These are phyloP conservation scores for Epizoanthus rinbou DNA, from an alignment of 92 coral and sea anemone genomes.

Conservation along the genomic window DNA sequence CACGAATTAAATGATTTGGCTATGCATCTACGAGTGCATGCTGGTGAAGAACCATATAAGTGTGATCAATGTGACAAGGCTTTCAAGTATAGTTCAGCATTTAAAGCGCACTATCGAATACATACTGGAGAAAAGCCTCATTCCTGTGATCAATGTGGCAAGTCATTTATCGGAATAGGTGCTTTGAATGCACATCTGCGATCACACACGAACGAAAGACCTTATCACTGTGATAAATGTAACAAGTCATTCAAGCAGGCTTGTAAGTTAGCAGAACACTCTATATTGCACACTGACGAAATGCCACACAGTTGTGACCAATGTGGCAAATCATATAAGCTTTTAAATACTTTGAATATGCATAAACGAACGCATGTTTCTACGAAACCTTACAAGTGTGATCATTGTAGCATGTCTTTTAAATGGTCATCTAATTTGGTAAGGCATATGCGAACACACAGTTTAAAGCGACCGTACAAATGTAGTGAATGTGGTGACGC, in stretches of 20 bases:
- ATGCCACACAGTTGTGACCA: slow-evolving; percentile 44
- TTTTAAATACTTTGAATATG: slow-evolving; percentile 21
- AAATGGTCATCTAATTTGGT: slow-evolving; percentile 17
- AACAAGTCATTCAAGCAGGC: slow-evolving; percentile 44
- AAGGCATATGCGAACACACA: slow-evolving; percentile 3
- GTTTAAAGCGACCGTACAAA: neutral
- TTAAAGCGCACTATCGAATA: slow-evolving; percentile 21
- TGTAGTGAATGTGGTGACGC: neutral
- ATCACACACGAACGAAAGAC: slow-evolving; percentile 41
- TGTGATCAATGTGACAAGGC: neutral
- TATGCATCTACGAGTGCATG: neutral
- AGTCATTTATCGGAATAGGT: slow-evolving; percentile 23
- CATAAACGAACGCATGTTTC: slow-evolving; percentile 39
- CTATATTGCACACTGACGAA: slow-evolving; percentile 41
- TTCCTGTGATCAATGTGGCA: slow-evolving; percentile 40
- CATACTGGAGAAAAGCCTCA: slow-evolving; percentile 50
- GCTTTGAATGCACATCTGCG: slow-evolving; percentile 34
- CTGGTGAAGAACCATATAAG: slow-evolving; percentile 2
- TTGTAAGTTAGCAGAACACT: slow-evolving; percentile 33
- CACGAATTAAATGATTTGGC: neutral
- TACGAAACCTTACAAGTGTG: neutral
- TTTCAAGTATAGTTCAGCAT: neutral
- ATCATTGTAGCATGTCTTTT: slow-evolving; percentile 7
- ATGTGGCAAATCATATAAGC: slow-evolving; percentile 43
- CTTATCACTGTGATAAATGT: slow-evolving; percentile 50